A percentile compares a stretch with the other conserved stretches of the same genome.
Evolutionary conservation across 2,797 vertebrate genomes (phyloP).

Genomic region (Malurus splendens): DNA sequence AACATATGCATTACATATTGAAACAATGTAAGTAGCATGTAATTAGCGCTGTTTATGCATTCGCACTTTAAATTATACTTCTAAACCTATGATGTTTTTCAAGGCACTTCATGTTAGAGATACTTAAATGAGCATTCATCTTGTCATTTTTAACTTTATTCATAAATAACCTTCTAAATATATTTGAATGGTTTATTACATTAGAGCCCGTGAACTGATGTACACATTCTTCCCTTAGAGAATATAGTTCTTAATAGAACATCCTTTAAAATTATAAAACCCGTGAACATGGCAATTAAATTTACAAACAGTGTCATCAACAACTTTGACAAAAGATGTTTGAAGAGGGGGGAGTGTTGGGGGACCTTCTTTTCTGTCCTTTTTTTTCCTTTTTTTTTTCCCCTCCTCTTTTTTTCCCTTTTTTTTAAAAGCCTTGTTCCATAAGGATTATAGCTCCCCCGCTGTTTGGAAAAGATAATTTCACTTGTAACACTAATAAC

Average conservation of each 20-base stretch:
- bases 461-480: slow-evolving; percentile 81
- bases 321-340: slow-evolving; percentile 67
- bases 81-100: slow-evolving; percentile 43
- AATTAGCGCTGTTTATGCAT: slow-evolving; percentile 53
- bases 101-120: slow-evolving; percentile 29
- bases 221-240: slow-evolving; percentile 32
- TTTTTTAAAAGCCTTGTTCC: slow-evolving; percentile 63
- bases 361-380: neutral
- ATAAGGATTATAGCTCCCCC: slow-evolving; percentile 80
- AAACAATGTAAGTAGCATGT: slow-evolving; percentile 62
- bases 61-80: slow-evolving; percentile 56
- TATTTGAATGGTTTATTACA: slow-evolving; percentile 50
- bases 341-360: neutral
- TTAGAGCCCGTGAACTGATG: slow-evolving; percentile 13
- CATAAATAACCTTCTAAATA: slow-evolving; percentile 52
- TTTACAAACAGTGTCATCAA: slow-evolving; percentile 50
- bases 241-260: slow-evolving; percentile 64
- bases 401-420: neutral
- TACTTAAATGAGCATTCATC: slow-evolving; percentile 47
- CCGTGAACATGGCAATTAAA: slow-evolving; percentile 60
- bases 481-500: slow-evolving; percentile 84
- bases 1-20: slow-evolving; percentile 61
- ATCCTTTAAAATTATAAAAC: slow-evolving; percentile 59
- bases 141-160: slow-evolving; percentile 56
- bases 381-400: neutral